Evolutionary conservation across 2,888 invertebrate species (phyloP).

Genomic region (Neelides folsomi): DNA sequence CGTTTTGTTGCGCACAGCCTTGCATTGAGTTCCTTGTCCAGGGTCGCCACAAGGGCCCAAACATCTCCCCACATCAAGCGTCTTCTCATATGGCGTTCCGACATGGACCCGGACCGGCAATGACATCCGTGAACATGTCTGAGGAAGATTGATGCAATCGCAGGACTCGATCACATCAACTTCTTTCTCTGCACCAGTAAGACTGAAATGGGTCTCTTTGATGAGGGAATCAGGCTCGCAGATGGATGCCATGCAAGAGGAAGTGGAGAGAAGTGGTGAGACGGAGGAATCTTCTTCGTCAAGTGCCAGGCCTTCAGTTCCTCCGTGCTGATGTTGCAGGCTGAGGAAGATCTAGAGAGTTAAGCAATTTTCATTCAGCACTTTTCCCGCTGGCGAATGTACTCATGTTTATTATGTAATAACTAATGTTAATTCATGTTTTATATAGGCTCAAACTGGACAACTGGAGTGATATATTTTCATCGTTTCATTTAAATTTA

Average conservation of each 20-base stretch:
- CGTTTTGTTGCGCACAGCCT: slow-evolving; percentile 29
- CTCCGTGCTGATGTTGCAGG: slow-evolving; percentile 15
- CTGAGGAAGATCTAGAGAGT: slow-evolving; percentile 25
- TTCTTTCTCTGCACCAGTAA: slow-evolving; percentile 18
- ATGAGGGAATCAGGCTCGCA: slow-evolving; percentile 19
- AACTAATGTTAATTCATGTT: too few relatives aligned
- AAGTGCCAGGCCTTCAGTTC: slow-evolving; percentile 3
- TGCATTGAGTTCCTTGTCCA: slow-evolving; percentile 32
- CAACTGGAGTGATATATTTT: too few relatives aligned
- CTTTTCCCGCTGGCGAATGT: background rate
- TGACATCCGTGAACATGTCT: slow-evolving; percentile 18
- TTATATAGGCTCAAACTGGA: too few relatives aligned
- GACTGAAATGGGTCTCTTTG: slow-evolving; percentile 21
- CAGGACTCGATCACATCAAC: slow-evolving; percentile 29
- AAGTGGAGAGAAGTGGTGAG: slow-evolving; percentile 4
- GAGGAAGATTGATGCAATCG: slow-evolving; percentile 21
- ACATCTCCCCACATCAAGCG: slow-evolving; percentile 24
- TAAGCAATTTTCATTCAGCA: background rate
- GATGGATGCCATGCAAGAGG: slow-evolving; percentile 19
- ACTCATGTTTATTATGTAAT: background rate
- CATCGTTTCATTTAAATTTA: too few relatives aligned
- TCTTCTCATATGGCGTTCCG: slow-evolving; percentile 26
- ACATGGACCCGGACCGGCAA: slow-evolving; percentile 15
- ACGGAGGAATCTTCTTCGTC: slow-evolving; percentile 1
- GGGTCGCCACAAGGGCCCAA: slow-evolving; percentile 13